phyloP scores from a whole-genome alignment of 92 coral and sea anemone species.

The Phenganax stokvisi region DNA sequence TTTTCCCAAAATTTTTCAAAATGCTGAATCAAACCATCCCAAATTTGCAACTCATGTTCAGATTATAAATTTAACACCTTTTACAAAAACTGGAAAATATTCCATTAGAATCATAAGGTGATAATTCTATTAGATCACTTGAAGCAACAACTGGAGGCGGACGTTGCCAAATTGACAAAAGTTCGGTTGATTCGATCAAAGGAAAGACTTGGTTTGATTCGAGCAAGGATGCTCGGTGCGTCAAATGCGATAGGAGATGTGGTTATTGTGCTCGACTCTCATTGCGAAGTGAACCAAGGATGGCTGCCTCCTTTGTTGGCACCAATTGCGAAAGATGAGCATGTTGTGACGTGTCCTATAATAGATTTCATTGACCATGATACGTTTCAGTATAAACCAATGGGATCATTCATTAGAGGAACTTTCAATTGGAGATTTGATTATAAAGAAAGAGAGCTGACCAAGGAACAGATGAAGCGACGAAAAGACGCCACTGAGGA shows the following conservation, averaged over 20 bases:
- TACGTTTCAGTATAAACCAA: conserved; percentile 89
- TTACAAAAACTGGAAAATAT: background rate
- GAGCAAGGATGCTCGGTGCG: conserved; percentile 90
- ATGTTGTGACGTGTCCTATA: conserved; percentile 91
- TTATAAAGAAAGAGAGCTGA: conserved; percentile 83
- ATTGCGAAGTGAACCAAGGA: conserved; percentile 89
- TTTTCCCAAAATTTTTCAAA: no score
- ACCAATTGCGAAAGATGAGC: conserved; percentile 74
- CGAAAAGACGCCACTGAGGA: conserved; percentile 90
- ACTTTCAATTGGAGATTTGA: conserved; percentile 99
- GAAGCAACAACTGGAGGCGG: conserved; percentile 58
- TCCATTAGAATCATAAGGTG: background rate
- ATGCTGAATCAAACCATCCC: no score
- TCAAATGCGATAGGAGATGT: conserved; percentile 75
- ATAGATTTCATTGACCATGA: conserved; percentile 98
- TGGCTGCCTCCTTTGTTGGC: conserved; percentile 98
- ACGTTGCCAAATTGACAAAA: conserved; percentile 64
- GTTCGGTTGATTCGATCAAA: conserved; percentile 75
- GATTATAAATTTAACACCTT: no score
- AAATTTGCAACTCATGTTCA: no score
- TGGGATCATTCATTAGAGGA: conserved; percentile 92
- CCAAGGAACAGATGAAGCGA: conserved; percentile 60
- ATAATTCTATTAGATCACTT: conserved; percentile 54
- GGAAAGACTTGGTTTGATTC: conserved; percentile 90
- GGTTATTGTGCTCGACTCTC: conserved; percentile 84